phyloP scores from a whole-genome alignment of 2,797 vertebrate genomes.

The Ambastaia sidthimunki region DNA sequence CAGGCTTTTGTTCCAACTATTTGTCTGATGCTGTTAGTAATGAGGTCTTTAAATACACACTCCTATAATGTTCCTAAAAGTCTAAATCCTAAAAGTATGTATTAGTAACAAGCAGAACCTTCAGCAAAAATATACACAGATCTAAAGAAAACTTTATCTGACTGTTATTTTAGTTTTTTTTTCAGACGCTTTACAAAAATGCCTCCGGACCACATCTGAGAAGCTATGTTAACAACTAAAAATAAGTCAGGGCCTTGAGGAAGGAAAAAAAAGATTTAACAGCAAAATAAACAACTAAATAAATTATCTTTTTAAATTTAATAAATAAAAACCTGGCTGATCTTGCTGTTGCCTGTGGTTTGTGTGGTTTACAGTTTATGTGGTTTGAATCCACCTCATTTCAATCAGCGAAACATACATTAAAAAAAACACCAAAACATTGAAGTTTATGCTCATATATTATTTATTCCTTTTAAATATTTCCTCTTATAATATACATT shows the following conservation, averaged over 20 bases:
- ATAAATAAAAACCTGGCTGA: neutral
- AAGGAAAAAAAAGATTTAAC: neutral
- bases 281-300: neutral
- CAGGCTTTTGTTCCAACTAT: neutral
- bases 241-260: neutral
- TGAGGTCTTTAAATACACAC: too few relatives aligned
- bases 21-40: too few relatives aligned
- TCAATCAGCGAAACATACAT: neutral
- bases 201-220: neutral
- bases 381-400: neutral
- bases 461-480: constrained; percentile 90
- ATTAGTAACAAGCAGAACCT: constrained; percentile 19
- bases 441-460: constrained; percentile 81
- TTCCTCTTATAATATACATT: constrained; percentile 83
- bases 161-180: neutral
- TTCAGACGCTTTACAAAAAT: neutral
- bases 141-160: constrained; percentile 17
- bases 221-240: constrained; percentile 15
- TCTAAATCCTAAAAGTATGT: neutral
- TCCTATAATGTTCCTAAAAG: neutral
- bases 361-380: neutral
- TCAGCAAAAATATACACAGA: constrained; percentile 2
- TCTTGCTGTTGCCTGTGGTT: neutral
- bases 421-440: constrained; percentile 55
- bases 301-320: too few relatives aligned